A percentile compares a stretch with the other conserved stretches of the same genome.
These are phyloP conservation scores for Carollia perspicillata DNA, from an alignment of 2,113 vertebrate genomes.

Conservation along the genomic window DNA sequence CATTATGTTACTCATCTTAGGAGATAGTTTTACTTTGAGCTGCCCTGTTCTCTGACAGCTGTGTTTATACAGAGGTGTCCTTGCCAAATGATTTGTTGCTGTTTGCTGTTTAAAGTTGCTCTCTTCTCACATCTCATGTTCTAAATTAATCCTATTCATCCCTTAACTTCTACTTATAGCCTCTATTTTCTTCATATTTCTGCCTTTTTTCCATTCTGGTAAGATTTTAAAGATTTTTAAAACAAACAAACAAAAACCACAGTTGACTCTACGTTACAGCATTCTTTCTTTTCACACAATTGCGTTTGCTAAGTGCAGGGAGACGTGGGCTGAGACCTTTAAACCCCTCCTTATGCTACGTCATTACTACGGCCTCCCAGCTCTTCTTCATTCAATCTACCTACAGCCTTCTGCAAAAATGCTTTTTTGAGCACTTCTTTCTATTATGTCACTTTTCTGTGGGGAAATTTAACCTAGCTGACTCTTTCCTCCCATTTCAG, in stretches of 20 bases:
- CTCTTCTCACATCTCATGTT: neutral
- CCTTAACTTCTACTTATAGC: neutral
- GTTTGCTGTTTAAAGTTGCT: constrained; percentile 37
- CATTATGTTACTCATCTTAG: neutral
- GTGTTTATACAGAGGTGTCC: constrained; percentile 12
- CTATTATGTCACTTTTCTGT: neutral
- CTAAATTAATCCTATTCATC: neutral
- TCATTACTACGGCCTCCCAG: neutral
- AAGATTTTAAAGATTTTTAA: neutral
- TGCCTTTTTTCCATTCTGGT: neutral
- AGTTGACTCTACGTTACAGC: neutral
- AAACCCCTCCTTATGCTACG: neutral
- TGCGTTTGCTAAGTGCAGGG: neutral
- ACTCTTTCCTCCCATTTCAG: neutral
- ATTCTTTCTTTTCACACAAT: neutral
- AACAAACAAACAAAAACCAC: neutral
- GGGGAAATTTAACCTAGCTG: neutral
- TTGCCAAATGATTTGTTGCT: constrained; percentile 33
- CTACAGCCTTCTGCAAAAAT: neutral
- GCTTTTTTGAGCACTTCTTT: neutral
- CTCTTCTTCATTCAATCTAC: neutral
- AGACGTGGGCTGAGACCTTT: neutral
- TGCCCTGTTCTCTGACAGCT: constrained; percentile 15
- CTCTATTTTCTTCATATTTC: neutral
- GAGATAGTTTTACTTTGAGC: neutral